Conservation (phyloP, 2,113 vertebrate genomes). For the Triplophysa tibetana region DNA sequence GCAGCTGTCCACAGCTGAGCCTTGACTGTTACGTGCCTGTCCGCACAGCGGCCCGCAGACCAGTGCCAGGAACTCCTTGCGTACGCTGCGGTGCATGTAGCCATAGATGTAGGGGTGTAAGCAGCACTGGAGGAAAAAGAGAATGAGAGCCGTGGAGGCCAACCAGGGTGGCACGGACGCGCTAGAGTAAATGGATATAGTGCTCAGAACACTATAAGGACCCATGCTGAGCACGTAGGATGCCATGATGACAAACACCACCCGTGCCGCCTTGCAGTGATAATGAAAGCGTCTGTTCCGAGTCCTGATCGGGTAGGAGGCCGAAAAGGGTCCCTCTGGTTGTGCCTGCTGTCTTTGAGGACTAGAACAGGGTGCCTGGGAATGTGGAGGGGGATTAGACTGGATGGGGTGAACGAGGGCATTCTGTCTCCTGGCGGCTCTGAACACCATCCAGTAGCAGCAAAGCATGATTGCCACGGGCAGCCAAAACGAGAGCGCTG, state of each 20-base stretch:
- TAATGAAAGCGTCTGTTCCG: slow-evolving; percentile 79
- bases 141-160: slow-evolving; percentile 79
- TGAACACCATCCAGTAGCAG: slow-evolving; percentile 88
- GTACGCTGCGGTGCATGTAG: slow-evolving; percentile 86
- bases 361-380: slow-evolving; percentile 57
- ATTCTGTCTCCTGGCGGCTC: slow-evolving; percentile 83
- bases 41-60: slow-evolving; percentile 79
- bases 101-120: slow-evolving; percentile 87
- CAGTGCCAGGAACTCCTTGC: slow-evolving; percentile 77
- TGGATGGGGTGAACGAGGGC: slow-evolving; percentile 82
- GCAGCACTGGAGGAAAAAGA: slow-evolving; percentile 88
- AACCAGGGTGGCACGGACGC: slow-evolving; percentile 78
- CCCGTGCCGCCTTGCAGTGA: slow-evolving; percentile 85
- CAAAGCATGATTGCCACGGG: slow-evolving; percentile 82
- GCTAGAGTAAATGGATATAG: slow-evolving; percentile 71
- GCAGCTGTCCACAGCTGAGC: slow-evolving; percentile 74
- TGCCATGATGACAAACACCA: slow-evolving; percentile 86
- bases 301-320: slow-evolving; percentile 64
- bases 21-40: slow-evolving; percentile 64
- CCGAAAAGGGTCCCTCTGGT: slow-evolving; percentile 54
- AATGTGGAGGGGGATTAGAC: slow-evolving; percentile 66
- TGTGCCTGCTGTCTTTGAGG: slow-evolving; percentile 58
- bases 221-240: slow-evolving; percentile 86
- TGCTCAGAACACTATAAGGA: slow-evolving; percentile 82
- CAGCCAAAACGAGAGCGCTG: slow-evolving; percentile 80